These are phyloP conservation scores for Acrocera orbiculus DNA, from an alignment of 2,888 invertebrate species.

Conservation along the genomic window DNA sequence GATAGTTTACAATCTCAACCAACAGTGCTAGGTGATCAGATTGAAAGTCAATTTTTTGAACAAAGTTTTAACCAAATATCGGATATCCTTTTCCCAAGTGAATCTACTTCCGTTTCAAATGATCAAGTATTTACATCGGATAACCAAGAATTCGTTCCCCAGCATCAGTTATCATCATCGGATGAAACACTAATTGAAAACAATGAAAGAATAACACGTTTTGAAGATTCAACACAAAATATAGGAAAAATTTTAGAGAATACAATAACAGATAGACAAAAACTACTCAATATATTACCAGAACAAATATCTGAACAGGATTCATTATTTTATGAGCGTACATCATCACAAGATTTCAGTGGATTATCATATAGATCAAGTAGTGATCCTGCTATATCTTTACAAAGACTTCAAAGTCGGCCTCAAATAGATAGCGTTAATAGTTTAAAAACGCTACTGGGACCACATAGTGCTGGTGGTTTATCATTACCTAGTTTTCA, in stretches of 20 bases:
- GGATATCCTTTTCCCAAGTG: slow-evolving; percentile 28
- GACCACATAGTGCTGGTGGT: slow-evolving; percentile 27
- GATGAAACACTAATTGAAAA: slow-evolving; percentile 10
- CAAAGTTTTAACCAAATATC: slow-evolving; percentile 22
- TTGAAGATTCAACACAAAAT: too few species aligned
- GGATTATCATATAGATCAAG: slow-evolving; percentile 25
- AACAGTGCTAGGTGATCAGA: slow-evolving; percentile 21
- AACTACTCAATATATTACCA: slow-evolving; percentile 24
- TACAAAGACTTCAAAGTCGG: slow-evolving; percentile 20
- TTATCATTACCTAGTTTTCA: slow-evolving; percentile 70
- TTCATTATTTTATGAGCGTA: slow-evolving; percentile 20
- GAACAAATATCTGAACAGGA: slow-evolving; percentile 23
- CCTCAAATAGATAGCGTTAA: slow-evolving; percentile 8
- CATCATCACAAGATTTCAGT: slow-evolving; percentile 15
- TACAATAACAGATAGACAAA: slow-evolving; percentile 20
- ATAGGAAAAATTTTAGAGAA: background rate
- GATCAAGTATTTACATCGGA: slow-evolving; percentile 9
- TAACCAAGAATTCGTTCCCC: slow-evolving; percentile 10
- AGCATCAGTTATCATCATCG: slow-evolving; percentile 10
- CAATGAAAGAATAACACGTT: slow-evolving; percentile 5
- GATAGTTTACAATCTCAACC: slow-evolving; percentile 30
- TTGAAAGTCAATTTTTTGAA: slow-evolving; percentile 19
- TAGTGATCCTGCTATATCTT: slow-evolving; percentile 29
- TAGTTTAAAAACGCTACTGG: slow-evolving; percentile 12
- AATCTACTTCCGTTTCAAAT: slow-evolving; percentile 22